phyloP scores from a whole-genome alignment of 1,140 invertebrate genomes.

The Polypedilum vanderplanki region DNA sequence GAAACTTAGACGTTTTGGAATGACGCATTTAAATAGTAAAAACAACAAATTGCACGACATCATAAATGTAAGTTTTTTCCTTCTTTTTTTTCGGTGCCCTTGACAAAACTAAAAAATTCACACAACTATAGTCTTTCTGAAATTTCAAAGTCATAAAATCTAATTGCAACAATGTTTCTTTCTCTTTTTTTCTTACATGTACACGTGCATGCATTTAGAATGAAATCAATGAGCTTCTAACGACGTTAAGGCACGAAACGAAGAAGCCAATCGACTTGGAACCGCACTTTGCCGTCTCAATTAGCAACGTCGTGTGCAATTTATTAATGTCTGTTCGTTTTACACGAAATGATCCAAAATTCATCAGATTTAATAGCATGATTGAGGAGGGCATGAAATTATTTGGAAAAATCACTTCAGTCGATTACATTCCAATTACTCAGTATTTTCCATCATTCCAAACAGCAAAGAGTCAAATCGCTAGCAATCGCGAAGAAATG shows the following conservation, averaged over 20 bases:
- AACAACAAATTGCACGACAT: conserved; percentile 75
- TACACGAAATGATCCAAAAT: conserved; percentile 63
- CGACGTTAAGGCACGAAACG: conserved; percentile 51
- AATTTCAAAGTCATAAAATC: conserved; percentile 19
- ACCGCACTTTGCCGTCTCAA: conserved; percentile 64
- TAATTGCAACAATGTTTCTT: not conserved
- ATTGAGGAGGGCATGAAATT: conserved; percentile 85
- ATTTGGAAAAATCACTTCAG: conserved; percentile 71
- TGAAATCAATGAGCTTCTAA: conserved; percentile 69
- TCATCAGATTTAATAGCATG: conserved; percentile 68
- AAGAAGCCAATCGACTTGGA: conserved; percentile 62
- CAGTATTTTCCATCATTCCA: conserved; percentile 69
- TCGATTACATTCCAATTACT: conserved; percentile 52
- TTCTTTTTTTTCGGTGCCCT: not conserved
- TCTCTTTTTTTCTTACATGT: conserved; percentile 35
- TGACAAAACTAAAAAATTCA: not conserved
- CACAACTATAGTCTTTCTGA: not conserved
- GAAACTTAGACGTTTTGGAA: conserved; percentile 80
- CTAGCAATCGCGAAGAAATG: conserved; percentile 77
- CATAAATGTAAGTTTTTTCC: conserved; percentile 63
- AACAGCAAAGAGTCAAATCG: conserved; percentile 64
- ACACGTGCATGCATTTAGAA: conserved; percentile 44
- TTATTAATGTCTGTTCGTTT: conserved; percentile 85
- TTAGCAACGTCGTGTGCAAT: conserved; percentile 87
- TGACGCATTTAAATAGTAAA: conserved; percentile 72